These are phyloP conservation scores for Ariolimax columbianus DNA, from an alignment of 2,888 invertebrate genomes.

Conservation along the genomic window DNA sequence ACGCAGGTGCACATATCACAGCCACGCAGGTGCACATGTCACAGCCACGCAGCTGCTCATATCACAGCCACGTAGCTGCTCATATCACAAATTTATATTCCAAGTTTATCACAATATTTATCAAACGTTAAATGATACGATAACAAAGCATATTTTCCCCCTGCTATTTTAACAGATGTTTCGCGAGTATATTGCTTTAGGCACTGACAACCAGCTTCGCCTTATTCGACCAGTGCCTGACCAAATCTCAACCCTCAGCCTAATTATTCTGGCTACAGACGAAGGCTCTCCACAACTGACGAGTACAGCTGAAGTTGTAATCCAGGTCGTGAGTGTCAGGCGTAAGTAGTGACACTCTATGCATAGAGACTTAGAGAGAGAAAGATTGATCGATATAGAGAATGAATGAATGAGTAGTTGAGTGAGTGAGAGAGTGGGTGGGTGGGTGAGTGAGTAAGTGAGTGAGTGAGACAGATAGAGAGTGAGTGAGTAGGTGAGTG, in stretches of 20 bases:
- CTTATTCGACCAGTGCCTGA: conserved; percentile 49
- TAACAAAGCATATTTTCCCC: too few relatives aligned
- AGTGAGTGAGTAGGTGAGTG: too few relatives aligned
- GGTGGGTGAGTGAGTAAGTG: too few relatives aligned
- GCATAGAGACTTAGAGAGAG: not conserved
- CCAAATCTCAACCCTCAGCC: conserved; percentile 50
- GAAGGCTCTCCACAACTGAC: conserved; percentile 63
- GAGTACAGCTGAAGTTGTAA: conserved; percentile 55
- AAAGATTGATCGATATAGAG: not conserved
- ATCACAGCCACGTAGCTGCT: too few relatives aligned
- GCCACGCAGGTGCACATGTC: too few relatives aligned
- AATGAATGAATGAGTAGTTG: not conserved
- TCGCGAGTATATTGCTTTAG: conserved; percentile 26
- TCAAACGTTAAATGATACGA: too few relatives aligned
- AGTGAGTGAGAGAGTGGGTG: too few relatives aligned
- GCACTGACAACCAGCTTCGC: conserved; percentile 16
- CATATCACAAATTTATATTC: too few relatives aligned
- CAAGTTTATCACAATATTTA: too few relatives aligned
- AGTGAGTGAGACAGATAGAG: too few relatives aligned
- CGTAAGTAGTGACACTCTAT: conserved; percentile 59
- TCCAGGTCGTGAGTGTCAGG: conserved; percentile 59
- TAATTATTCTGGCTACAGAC: conserved; percentile 63
- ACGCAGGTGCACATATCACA: too few relatives aligned
- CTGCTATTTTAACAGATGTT: conserved; percentile 6
- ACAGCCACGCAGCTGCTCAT: too few relatives aligned